Percentiles rank a stretch among this genome's conserved stretches.
These are phyloP conservation scores for Coenonympha glycerion DNA, from an alignment of 2,888 invertebrate species.

Conservation along the genomic window DNA sequence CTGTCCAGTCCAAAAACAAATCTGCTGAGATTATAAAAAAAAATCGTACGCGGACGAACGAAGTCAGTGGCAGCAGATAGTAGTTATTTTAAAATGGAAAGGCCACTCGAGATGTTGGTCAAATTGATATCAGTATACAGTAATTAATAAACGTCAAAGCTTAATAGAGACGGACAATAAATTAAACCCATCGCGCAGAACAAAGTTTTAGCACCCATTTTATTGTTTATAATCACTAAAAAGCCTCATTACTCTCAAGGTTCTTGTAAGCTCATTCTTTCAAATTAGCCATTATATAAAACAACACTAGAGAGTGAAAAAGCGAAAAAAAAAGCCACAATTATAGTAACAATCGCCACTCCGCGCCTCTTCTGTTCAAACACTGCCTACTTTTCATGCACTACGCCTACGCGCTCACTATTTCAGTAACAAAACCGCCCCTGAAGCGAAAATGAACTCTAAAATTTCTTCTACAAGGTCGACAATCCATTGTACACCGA, in stretches of 20 bases:
- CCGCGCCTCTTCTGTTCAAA: slow-evolving; percentile 57
- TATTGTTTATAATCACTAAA: slow-evolving; percentile 22
- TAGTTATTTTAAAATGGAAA: too few relatives aligned
- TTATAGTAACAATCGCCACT: slow-evolving; percentile 54
- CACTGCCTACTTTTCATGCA: slow-evolving; percentile 74
- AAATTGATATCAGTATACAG: not conserved
- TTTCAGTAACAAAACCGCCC: slow-evolving; percentile 57
- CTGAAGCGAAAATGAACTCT: slow-evolving; percentile 49
- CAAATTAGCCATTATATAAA: slow-evolving; percentile 31
- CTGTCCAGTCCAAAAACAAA: too few relatives aligned
- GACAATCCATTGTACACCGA: slow-evolving; percentile 33
- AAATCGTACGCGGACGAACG: too few relatives aligned
- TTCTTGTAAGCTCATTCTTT: slow-evolving; percentile 25
- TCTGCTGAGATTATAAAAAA: too few relatives aligned
- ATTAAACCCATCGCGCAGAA: slow-evolving; percentile 6
- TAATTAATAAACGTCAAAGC: not conserved
- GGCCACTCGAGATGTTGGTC: too few relatives aligned
- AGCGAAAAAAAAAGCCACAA: slow-evolving; percentile 35
- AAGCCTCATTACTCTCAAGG: slow-evolving; percentile 21
- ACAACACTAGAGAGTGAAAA: too few relatives aligned
- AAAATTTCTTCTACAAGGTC: slow-evolving; percentile 41
- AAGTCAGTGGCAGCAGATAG: too few relatives aligned
- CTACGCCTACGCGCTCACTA: slow-evolving; percentile 73
- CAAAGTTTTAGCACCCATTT: slow-evolving; percentile 10
- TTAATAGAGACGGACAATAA: slow-evolving; percentile 3